Evolutionary conservation across 2,113 vertebrate species (phyloP).

Genomic region (Bambusicola thoracicus): DNA sequence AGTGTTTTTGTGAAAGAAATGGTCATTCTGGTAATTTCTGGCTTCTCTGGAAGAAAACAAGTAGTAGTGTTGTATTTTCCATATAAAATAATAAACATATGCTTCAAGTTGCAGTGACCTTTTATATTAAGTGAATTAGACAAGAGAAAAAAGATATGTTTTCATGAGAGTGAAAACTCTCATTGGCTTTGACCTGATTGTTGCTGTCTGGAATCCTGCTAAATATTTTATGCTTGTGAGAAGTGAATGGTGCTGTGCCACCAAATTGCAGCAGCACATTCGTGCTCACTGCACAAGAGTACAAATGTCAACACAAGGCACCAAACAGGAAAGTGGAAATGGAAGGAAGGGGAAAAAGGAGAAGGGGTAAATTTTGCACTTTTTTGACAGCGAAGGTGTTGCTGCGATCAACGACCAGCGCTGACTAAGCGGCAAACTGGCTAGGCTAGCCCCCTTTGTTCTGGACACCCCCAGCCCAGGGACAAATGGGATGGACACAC

Average conservation of each 20-base stretch:
- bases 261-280: background rate
- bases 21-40: slow-evolving; percentile 1
- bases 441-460: too few species aligned
- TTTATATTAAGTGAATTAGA: background rate
- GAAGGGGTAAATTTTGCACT: background rate
- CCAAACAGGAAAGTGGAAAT: fast-evolving
- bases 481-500: too few species aligned
- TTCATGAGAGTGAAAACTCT: background rate
- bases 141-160: background rate
- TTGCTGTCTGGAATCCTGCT: background rate
- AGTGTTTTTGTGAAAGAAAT: background rate
- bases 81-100: background rate
- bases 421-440: too few species aligned
- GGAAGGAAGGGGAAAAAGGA: background rate
- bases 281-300: background rate
- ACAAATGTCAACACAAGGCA: background rate
- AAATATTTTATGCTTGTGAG: slow-evolving; percentile 1
- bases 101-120: background rate
- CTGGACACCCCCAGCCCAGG: too few species aligned
- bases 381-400: background rate
- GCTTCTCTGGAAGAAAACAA: background rate
- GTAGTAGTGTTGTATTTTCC: slow-evolving; percentile 10
- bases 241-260: background rate
- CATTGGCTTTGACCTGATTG: background rate
- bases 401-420: too few species aligned